phyloP scores from a whole-genome alignment of 2,113 vertebrate genomes.

The Melanostigma gelatinosum region DNA sequence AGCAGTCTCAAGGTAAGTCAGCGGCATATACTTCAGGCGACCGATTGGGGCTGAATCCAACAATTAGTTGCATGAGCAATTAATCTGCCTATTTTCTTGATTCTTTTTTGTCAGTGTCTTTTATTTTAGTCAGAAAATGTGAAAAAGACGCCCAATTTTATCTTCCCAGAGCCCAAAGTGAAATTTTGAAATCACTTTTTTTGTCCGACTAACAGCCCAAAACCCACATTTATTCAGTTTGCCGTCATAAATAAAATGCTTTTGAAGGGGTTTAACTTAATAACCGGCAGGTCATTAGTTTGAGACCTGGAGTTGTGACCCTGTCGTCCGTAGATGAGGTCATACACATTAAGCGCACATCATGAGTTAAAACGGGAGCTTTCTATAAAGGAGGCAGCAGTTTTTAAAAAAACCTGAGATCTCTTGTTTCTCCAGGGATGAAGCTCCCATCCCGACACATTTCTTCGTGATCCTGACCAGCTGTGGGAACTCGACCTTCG shows the following conservation, averaged over 20 bases:
- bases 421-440: conserved; percentile 72
- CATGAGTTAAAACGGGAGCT: neutral
- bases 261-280: neutral
- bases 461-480: conserved; percentile 93
- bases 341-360: neutral
- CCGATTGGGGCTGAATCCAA: neutral
- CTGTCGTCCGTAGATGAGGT: neutral
- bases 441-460: conserved; percentile 88
- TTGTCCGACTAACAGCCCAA: too few relatives aligned
- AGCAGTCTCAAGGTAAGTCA: conserved; percentile 82
- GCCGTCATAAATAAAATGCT: neutral
- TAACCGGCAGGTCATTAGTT: neutral
- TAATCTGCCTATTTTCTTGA: neutral
- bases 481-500: conserved; percentile 80
- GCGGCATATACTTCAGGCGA: neutral
- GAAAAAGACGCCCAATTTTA: neutral
- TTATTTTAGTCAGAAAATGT: too few relatives aligned
- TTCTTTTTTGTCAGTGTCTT: too few relatives aligned
- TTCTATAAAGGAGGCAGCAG: neutral
- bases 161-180: neutral
- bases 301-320: neutral
- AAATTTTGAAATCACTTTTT: neutral
- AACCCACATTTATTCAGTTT: neutral
- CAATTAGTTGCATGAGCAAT: neutral
- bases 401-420: neutral